phyloP scores from a whole-genome alignment of 2,113 vertebrate species.

The Hydropotes inermis region DNA sequence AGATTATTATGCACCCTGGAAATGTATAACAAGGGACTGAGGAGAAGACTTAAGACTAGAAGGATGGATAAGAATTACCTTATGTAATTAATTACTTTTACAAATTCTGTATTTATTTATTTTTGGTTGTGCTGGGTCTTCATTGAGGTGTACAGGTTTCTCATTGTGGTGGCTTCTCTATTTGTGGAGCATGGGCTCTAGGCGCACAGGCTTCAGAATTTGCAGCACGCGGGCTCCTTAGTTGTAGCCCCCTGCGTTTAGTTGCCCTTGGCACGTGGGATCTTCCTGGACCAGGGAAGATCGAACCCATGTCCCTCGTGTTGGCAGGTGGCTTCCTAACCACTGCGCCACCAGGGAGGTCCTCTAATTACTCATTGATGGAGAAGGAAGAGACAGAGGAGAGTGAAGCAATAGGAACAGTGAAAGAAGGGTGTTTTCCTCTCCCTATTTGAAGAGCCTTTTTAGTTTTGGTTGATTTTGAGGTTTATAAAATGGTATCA shows the following conservation, averaged over 20 bases:
- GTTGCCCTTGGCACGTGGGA: not conserved
- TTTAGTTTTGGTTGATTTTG: not conserved
- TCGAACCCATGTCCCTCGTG: not conserved
- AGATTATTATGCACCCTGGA: not conserved
- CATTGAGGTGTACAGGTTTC: not conserved
- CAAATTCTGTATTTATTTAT: not conserved
- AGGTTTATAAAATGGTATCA: not conserved
- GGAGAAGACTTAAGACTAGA: not conserved
- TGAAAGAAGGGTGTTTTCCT: not conserved
- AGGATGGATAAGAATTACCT: not conserved
- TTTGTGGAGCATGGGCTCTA: not conserved
- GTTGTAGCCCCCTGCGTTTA: not conserved
- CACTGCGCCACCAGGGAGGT: not conserved
- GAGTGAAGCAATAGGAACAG: not conserved
- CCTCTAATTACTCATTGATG: not conserved
- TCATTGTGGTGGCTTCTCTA: fast-evolving
- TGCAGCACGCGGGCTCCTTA: fast-evolving
- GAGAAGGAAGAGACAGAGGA: not conserved
- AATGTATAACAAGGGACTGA: not conserved
- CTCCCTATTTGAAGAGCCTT: not conserved
- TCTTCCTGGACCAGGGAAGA: not conserved
- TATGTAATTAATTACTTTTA: not conserved
- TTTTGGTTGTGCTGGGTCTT: not conserved
- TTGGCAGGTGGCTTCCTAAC: not conserved
- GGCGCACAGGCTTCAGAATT: not conserved